phyloP scores from a whole-genome alignment of 2,888 invertebrate species.

The Aleiodes leptofemur region DNA sequence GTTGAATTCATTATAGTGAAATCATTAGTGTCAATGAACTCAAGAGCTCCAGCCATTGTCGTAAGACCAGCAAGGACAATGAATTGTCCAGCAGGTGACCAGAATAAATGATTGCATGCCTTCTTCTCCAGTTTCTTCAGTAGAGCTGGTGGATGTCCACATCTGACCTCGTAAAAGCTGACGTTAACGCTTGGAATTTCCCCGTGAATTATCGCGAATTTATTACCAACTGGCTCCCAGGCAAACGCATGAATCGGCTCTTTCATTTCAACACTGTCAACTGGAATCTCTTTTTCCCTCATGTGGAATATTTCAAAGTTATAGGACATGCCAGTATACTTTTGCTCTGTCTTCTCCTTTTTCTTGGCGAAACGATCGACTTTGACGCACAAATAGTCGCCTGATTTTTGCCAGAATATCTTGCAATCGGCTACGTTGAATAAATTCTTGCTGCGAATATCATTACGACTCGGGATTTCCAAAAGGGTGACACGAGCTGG shows the following conservation, averaged over 20 bases:
- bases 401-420: conserved; percentile 99
- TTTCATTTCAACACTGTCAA: conserved; percentile 97
- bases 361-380: conserved; percentile 93
- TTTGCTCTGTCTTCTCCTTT: conserved; percentile 94
- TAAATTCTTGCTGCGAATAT: conserved; percentile 94
- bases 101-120: conserved; percentile 93
- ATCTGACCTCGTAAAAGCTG: conserved; percentile 94
- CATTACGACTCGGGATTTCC: conserved; percentile 92
- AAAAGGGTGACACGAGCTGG: conserved; percentile 96
- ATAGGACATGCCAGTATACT: conserved; percentile 97
- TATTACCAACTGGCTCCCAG: conserved; percentile 98
- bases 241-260: conserved; percentile 95
- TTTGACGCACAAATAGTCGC: conserved; percentile 98
- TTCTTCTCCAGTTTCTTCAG: conserved; percentile 88
- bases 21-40: conserved; percentile 97
- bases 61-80: conserved; percentile 93
- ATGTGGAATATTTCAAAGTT: conserved; percentile 99
- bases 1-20: conserved; percentile 96
- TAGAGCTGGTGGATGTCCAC: conserved; percentile 91
- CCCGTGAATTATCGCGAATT: conserved; percentile 98
- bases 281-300: conserved; percentile 97
- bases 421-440: conserved; percentile 99
- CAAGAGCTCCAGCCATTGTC: conserved; percentile 90
- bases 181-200: conserved; percentile 90
- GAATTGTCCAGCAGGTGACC: conserved; percentile 97